Evolutionary conservation across 2,888 invertebrate species (phyloP), one percentile per base, ranked within the genome.

Genomic region (Erebia epiphron): DNA sequence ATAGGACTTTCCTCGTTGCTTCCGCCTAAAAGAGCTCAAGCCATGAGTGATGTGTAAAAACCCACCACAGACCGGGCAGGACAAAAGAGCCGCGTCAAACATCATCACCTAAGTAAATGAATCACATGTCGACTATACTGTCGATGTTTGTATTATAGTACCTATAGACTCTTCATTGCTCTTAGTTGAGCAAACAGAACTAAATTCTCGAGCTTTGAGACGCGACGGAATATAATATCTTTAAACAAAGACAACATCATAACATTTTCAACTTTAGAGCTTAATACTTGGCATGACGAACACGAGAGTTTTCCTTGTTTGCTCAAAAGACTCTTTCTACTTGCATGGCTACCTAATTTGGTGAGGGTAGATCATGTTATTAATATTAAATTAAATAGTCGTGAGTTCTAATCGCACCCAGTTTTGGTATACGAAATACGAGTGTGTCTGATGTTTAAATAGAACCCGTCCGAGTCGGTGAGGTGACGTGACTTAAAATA

Each of bases 151-250:
- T 58, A 41, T 9, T 2, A 11, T 16, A 11, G 57, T 57, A n/a
- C n/a, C n/a, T n/a, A 68, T 63, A 60, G 66, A 68, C 54, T 63
- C 79, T 78, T 79, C 79, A 74, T 74, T 76, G 82, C 83, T 85
- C 82, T 84, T 82, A 84, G 83, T 81, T 81, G 76, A 78, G 75
- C 82, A 87, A 86, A 87, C 86, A 86, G 79, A 80, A 80, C 82
- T 76, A 80, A 82, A 83, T 81, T 79, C 78, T 75, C 74, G 76
- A 76, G 78, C 78, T 78, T 79, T 78, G 75, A 76, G 68, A 75
- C 79, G 79, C 80, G 80, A 79, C 78, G 78, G 78, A 78, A 77
- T 78, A 80, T 75, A 75, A 78, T 77, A 75, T 75, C 75, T 73
- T 75, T 72, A 75, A 76, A 75, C 75, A 74, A 72, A 71, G 74